A percentile compares a stretch with the other conserved stretches of the same genome.
These are phyloP conservation scores for Condylura cristata DNA, from an alignment of 2,113 vertebrate genomes.

Conservation along the genomic window DNA sequence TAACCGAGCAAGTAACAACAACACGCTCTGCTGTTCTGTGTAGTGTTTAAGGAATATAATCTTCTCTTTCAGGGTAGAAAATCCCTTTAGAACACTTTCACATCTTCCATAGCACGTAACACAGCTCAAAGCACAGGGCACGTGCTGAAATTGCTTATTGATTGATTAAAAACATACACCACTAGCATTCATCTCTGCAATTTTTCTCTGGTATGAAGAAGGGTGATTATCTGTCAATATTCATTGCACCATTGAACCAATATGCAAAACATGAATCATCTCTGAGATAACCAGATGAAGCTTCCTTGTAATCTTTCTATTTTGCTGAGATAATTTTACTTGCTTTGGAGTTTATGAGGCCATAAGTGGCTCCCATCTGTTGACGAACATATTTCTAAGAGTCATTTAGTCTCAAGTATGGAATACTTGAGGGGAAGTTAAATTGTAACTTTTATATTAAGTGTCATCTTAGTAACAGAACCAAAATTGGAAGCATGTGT, in stretches of 20 bases:
- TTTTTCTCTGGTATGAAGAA: conserved; percentile 24
- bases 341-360: conserved; percentile 81
- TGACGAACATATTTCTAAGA: conserved; percentile 79
- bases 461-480: conserved; percentile 77
- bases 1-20: background rate
- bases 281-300: conserved; percentile 74
- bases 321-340: conserved; percentile 80
- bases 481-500: conserved; percentile 80
- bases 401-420: conserved; percentile 69
- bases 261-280: conserved; percentile 54
- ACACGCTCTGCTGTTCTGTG: background rate
- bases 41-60: background rate
- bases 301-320: conserved; percentile 68
- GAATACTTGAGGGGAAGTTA: conserved; percentile 80
- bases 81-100: background rate
- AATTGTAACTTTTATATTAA: conserved; percentile 81
- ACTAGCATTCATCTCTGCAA: conserved; percentile 35
- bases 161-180: conserved; percentile 47
- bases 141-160: conserved; percentile 55
- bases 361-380: conserved; percentile 75
- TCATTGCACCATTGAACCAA: conserved; percentile 58
- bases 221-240: conserved; percentile 73
- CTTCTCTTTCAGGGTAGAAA: background rate
- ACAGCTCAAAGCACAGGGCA: background rate
- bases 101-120: background rate